Base-by-base conservation (phyloP, 2,888 invertebrate genomes). In the Nesidiocoris tenuis region DNA sequence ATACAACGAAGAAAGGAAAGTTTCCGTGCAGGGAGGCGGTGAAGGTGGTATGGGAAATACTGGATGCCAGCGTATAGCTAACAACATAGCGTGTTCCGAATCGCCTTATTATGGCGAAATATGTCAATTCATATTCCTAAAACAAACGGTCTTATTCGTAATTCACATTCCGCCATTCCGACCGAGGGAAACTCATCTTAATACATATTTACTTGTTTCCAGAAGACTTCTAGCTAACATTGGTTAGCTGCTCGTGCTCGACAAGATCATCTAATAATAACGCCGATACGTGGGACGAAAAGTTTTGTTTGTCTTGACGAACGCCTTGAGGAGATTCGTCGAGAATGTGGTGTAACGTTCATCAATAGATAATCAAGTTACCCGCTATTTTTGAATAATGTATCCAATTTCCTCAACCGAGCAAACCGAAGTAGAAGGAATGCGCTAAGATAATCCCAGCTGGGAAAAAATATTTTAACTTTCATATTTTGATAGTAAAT, bases 121-220 rank as follows among this genome's bases (percentile, higher is more conserved):
- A 67, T 55, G 67, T 56, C 67, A 67, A 55, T 67, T 67, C 67
- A 67, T 67, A 67, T 67, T 67, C 55, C 19, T 67, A 54, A 66
- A 39, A 64, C 23, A 64, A 64, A 18, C 18, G 65, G 18, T 67
- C 39, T 55, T n/a, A n/a, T n/a, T 19, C 16, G 66, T 66, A 54
- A 64, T 66, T 66, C n/a, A 66, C 22, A 67, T 67, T 19, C 39
- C 19, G 19, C 19, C 24, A 19, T 18, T 56, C 55, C 19, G 5
- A 39, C 39, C 5, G 39, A 39, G 21, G 22, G 55, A 67, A 67
- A 56, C 67, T 56, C 67, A 55, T 22, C 67, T 16, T 17, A 19
- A 67, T 67, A 21, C 67, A 56, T 67, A 67, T 67, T 67, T 67
- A 67, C 56, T 21, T 3, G 2, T n/a, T n/a, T n/a, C 3, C 39